Conservation (phyloP, 2,888 invertebrate species). For the Volucella zonaria region DNA sequence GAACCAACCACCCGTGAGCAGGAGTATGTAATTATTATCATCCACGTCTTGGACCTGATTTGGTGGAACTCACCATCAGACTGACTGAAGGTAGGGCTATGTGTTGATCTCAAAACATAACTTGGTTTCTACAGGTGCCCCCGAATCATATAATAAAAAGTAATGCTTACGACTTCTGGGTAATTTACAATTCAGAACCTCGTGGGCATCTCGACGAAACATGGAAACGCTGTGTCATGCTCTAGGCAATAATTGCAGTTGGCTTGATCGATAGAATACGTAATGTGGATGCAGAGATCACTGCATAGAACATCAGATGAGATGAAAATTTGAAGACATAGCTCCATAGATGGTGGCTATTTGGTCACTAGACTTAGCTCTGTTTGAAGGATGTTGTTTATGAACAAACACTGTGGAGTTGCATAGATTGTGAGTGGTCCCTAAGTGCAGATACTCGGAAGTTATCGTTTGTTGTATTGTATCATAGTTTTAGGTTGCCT, state of each 20-base stretch:
- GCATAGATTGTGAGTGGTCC: too few species aligned
- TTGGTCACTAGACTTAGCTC: too few species aligned
- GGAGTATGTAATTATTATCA: slow-evolving; percentile 24
- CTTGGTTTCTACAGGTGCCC: slow-evolving; percentile 9
- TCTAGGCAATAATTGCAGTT: not conserved
- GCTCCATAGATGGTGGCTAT: not conserved
- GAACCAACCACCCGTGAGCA: not conserved
- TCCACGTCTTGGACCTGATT: slow-evolving; percentile 12
- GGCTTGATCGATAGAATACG: slow-evolving; percentile 11
- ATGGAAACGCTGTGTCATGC: not conserved
- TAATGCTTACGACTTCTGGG: slow-evolving; percentile 33
- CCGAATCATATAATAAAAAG: slow-evolving; percentile 1
- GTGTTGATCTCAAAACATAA: slow-evolving; percentile 17
- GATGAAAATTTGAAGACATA: slow-evolving; percentile 10
- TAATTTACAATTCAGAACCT: slow-evolving; percentile 29
- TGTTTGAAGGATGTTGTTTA: too few species aligned
- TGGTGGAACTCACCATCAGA: slow-evolving; percentile 9
- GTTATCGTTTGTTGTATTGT: too few species aligned
- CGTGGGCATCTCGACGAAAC: not conserved
- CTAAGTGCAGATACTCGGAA: too few species aligned
- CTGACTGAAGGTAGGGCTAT: slow-evolving; percentile 21
- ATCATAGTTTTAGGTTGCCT: too few species aligned
- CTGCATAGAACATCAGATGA: slow-evolving; percentile 3
- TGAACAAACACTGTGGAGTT: too few species aligned
- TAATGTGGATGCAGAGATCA: slow-evolving; percentile 26